Base-by-base conservation (phyloP, 2,113 vertebrate genomes). In the Chloebia gouldiae region DNA sequence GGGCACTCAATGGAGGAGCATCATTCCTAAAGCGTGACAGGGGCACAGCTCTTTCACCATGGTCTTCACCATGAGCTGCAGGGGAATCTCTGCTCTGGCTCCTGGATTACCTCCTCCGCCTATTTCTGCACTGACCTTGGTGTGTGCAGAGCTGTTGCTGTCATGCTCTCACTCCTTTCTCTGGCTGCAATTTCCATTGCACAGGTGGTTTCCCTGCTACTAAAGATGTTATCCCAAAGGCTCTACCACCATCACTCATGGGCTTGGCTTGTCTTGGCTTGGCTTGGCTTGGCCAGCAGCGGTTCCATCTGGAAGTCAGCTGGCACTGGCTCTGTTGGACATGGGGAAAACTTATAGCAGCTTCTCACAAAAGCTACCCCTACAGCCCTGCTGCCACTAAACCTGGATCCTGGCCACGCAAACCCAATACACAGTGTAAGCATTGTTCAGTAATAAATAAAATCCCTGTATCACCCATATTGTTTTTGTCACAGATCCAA, bases 1-100 rank as follows among this genome's bases (percentile, higher is more conserved):
- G 11, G 11, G 3, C 15, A 7, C 4, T 35, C 16, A 25, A 0
- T 4, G 12, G 57, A 30, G 16, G 20, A 56, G 7, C 25, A 14
- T n/a, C 9, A 22, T 56, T 71, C 35, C 40, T 35, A 87, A 42
- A 56, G 17, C 49, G 25, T 0, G 1, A 24, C 22, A n/a, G 18
- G 8, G 23, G 8, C 15, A 54, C 40, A 54, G 40, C 23, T 61
- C 28, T 23, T 49, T 70, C 56, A 16, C 39, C 39, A 20, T 7
- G 8, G 19, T n/a, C 40, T 54, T 39, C 28, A 70, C 20, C 16
- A 7, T 30, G 15, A 61, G 23, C 47, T 79, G 10, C 30, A 54
- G 30, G 7, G 9, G 7, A 49, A 35, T 40, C 13, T 47, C 40
- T 40, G 49, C 40, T 71, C 35, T 64, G 24, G 24, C 13, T 63